phyloP scores from a whole-genome alignment of 2,797 vertebrate genomes.

The Hozukius guyotensis region DNA sequence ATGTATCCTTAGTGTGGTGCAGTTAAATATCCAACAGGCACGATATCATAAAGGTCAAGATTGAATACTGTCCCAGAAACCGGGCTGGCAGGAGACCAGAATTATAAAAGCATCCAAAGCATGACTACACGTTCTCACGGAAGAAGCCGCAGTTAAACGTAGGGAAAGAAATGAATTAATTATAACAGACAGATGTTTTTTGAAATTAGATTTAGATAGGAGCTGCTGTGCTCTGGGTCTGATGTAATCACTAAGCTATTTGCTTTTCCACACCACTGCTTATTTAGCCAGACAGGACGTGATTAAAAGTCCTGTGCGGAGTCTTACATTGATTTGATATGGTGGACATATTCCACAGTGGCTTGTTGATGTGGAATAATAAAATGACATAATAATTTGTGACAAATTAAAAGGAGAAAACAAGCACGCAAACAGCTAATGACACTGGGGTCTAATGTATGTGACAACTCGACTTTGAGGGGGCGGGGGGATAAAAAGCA shows the following conservation, averaged over 20 bases:
- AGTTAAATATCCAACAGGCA: constrained; percentile 31
- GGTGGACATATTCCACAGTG: constrained; percentile 25
- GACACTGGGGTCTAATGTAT: constrained; percentile 33
- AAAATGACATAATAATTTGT: constrained; percentile 33
- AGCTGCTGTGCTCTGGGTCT: constrained; percentile 38
- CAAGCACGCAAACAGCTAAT: constrained; percentile 13
- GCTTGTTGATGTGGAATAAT: constrained; percentile 38
- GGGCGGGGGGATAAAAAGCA: constrained; percentile 23
- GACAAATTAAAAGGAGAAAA: constrained; percentile 45
- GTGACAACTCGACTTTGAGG: constrained; percentile 9
- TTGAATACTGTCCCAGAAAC: constrained; percentile 25
- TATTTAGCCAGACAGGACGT: constrained; percentile 49
- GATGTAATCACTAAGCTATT: constrained; percentile 32
- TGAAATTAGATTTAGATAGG: constrained; percentile 45
- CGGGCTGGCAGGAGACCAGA: background rate
- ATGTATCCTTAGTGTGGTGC: background rate
- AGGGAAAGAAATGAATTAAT: constrained; percentile 29
- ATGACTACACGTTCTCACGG: background rate
- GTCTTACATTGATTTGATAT: constrained; percentile 23
- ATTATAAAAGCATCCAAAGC: constrained; percentile 8
- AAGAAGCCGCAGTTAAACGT: constrained; percentile 17
- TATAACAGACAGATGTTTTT: constrained; percentile 54
- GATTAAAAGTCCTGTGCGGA: constrained; percentile 54
- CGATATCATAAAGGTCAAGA: constrained; percentile 35
- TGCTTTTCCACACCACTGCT: constrained; percentile 47